Evolutionary conservation across 2,797 vertebrate genomes (phyloP).

Genomic region (Acridotheres tristis): DNA sequence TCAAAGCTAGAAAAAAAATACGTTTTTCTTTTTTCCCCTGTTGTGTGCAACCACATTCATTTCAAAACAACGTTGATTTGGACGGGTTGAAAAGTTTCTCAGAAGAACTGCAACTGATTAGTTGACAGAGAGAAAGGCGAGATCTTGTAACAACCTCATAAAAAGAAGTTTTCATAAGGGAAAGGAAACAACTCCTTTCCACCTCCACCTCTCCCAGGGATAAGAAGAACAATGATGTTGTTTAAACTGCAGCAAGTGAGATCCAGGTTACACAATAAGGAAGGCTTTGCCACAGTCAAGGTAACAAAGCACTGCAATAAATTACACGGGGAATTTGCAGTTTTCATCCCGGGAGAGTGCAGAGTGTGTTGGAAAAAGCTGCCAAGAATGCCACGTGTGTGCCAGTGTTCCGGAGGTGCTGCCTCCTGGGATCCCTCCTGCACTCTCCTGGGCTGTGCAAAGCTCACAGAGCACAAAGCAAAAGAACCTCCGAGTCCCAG

Average conservation of each 20-base stretch:
- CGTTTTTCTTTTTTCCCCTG: neutral
- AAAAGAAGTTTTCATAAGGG: neutral
- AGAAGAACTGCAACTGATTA: neutral
- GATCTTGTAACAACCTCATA: neutral
- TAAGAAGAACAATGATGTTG: neutral
- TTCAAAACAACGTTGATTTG: neutral
- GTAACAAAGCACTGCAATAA: neutral
- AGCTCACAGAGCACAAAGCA: neutral
- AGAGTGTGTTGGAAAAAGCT: slow-evolving; percentile 22
- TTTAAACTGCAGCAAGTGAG: neutral
- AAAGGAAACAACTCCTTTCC: slow-evolving; percentile 6
- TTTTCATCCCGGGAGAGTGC: neutral
- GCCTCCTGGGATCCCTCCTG: neutral
- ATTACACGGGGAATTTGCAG: neutral
- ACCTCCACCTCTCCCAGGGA: neutral
- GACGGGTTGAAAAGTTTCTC: neutral
- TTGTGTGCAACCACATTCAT: neutral
- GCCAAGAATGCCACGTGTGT: fast-evolving
- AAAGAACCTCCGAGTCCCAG: neutral
- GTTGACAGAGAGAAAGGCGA: neutral
- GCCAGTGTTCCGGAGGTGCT: neutral
- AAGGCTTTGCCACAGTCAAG: neutral
- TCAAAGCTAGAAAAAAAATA: neutral
- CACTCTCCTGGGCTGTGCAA: neutral
- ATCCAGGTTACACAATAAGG: neutral